Evolutionary conservation across 2,797 vertebrate species (phyloP), one percentile per base, ranked within the genome.

Genomic region (Yasuhikotakia modesta): DNA sequence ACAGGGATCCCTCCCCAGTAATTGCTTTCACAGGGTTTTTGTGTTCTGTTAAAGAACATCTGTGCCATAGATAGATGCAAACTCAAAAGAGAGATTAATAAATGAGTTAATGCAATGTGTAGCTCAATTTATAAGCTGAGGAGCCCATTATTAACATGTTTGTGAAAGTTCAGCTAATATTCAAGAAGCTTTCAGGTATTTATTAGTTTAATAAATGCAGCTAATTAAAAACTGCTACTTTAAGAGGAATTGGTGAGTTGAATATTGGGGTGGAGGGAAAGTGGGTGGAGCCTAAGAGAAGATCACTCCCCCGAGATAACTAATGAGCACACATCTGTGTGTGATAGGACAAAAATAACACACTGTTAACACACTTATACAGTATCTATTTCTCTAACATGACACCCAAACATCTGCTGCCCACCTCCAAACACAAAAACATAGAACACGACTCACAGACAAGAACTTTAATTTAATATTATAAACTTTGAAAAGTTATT

Each of bases 381-480:
- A 24, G 61, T 6, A 14, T 50, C 52, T 60, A 48, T n/a, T 30
- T 35, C 69, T 10, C 27, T 48, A 69, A 60, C 22, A 46, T 57
- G 50, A 22, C 35, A 39, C 63, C 63, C 35, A 16, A 48, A 55
- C 53, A 69, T 22, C 46, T 52, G 45, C 65, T 39, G 68, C 19
- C 55, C 30, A 68, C 24, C 35, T 3, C 5, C 57, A 39, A 7
- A 52, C 27, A 78, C 79, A 30, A 80, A 77, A 70, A 55, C n/a
- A 19, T 87, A 87, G 88, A 89, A 52, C 67, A 67, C 83, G 87
- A 87, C 87, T 96, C 96, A 97, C 96, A 97, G 96, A 98, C 96
- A 97, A 95, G 96, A 96, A 96, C 95, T 99, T 98, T 99, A 98
- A 98, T 99, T 98, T 97, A 98, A 98, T 98, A 98, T 95, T 94